Evolutionary conservation across 2,888 invertebrate species (phyloP).

Genomic region (Torymus texanus): DNA sequence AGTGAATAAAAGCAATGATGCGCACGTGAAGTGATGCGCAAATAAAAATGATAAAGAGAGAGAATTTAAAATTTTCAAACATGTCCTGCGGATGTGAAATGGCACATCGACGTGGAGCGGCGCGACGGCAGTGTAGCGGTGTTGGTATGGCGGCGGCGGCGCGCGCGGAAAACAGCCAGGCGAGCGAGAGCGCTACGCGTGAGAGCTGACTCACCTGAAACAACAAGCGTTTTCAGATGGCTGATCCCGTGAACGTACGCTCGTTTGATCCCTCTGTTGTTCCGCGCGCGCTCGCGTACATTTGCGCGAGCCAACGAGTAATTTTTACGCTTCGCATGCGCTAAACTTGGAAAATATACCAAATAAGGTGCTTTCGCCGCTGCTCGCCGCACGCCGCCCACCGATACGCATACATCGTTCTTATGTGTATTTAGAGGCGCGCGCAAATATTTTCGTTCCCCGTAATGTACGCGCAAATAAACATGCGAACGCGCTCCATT

Average conservation of each 20-base stretch:
- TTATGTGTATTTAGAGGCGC: constrained; percentile 42
- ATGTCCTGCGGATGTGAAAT: constrained; percentile 10
- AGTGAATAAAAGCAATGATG: neutral
- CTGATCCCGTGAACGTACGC: constrained; percentile 73
- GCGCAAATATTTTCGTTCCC: constrained; percentile 45
- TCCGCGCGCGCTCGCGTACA: constrained; percentile 64
- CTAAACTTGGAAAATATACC: constrained; percentile 51
- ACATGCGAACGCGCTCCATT: constrained; percentile 18
- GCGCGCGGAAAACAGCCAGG: constrained; percentile 3
- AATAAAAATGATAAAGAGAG: neutral
- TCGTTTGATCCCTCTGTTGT: constrained; percentile 73
- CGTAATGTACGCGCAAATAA: constrained; percentile 37
- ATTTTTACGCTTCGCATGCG: constrained; percentile 61
- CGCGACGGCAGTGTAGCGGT: no score
- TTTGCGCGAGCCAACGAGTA: constrained; percentile 64
- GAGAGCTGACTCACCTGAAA: constrained; percentile 74
- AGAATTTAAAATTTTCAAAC: constrained; percentile 30
- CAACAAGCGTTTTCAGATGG: constrained; percentile 75
- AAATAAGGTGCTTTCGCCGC: constrained; percentile 37
- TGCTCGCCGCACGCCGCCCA: neutral
- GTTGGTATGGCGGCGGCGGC: neutral
- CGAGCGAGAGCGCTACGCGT: constrained; percentile 62
- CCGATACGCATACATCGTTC: neutral
- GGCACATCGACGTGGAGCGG: constrained; percentile 13
- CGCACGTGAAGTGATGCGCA: neutral